These are phyloP conservation scores for Micoletzkya japonica DNA, from an alignment of 2,888 invertebrate genomes.

Conservation along the genomic window DNA sequence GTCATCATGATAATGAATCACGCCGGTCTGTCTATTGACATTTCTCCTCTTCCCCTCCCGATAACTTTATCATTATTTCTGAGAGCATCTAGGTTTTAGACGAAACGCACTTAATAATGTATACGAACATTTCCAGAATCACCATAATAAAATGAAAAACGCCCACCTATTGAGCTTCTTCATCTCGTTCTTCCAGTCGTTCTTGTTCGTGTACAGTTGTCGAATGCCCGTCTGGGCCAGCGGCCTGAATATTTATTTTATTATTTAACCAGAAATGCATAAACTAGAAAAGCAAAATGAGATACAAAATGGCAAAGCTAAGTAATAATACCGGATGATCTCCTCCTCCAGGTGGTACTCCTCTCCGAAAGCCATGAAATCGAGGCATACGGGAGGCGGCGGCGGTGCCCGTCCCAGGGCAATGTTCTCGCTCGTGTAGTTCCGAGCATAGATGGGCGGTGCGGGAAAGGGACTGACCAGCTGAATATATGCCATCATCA, in stretches of 20 bases:
- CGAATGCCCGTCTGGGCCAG: conserved; percentile 48
- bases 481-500: conserved; percentile 25
- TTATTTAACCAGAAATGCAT: too few species aligned
- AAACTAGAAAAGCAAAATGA: too few species aligned
- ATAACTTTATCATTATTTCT: too few species aligned
- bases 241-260: conserved; percentile 45
- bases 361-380: conserved; percentile 59
- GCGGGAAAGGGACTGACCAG: conserved; percentile 55
- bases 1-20: too few species aligned
- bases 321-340: conserved; percentile 42
- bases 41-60: too few species aligned
- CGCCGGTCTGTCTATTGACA: too few species aligned
- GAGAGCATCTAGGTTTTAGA: too few species aligned
- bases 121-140: too few species aligned
- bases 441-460: conserved; percentile 55
- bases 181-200: conserved; percentile 58
- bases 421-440: conserved; percentile 52
- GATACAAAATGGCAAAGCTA: too few species aligned
- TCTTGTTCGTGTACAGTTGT: conserved; percentile 49
- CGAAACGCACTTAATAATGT: too few species aligned
- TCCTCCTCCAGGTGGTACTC: conserved; percentile 53
- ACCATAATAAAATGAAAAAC: too few species aligned
- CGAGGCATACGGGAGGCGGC: conserved; percentile 57
- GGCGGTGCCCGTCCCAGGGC: conserved; percentile 36
- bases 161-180: conserved; percentile 58